A percentile compares a stretch with the other conserved stretches of the same genome.
Evolutionary conservation across 2,797 vertebrate species (phyloP).

Genomic region (Phoxinus dragarum): DNA sequence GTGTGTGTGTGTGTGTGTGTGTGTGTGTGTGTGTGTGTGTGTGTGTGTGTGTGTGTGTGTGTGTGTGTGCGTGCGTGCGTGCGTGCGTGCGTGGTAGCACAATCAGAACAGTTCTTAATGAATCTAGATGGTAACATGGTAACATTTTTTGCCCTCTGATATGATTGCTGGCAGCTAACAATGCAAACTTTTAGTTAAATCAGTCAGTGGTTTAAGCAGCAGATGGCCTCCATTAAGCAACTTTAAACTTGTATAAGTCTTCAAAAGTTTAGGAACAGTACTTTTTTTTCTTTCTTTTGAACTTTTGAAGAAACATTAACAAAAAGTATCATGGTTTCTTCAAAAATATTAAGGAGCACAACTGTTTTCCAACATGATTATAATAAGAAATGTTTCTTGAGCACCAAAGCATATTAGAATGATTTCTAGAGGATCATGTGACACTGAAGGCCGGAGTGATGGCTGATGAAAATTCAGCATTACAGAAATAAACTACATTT

Average conservation of each 20-base stretch:
- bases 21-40: conserved; percentile 51
- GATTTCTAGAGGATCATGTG: neutral
- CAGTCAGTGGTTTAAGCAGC: neutral
- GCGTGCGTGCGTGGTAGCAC: conserved; percentile 33
- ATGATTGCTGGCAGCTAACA: neutral
- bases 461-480: too few species aligned
- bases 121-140: neutral
- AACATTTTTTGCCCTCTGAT: neutral
- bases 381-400: neutral
- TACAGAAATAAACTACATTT: too few species aligned
- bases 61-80: conserved; percentile 46
- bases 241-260: neutral
- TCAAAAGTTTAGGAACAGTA: neutral
- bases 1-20: conserved; percentile 43
- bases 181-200: conserved; percentile 6
- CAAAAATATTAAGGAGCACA: neutral
- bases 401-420: neutral
- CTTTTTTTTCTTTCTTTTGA: neutral
- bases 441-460: too few species aligned
- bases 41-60: conserved; percentile 43
- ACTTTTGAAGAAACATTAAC: neutral
- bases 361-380: neutral
- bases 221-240: neutral
- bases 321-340: neutral
- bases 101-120: conserved; percentile 23